A percentile compares a stretch with the other conserved stretches of the same genome.
These are phyloP conservation scores for Nymphalis io DNA, from an alignment of 1,140 invertebrate species.

Conservation along the genomic window DNA sequence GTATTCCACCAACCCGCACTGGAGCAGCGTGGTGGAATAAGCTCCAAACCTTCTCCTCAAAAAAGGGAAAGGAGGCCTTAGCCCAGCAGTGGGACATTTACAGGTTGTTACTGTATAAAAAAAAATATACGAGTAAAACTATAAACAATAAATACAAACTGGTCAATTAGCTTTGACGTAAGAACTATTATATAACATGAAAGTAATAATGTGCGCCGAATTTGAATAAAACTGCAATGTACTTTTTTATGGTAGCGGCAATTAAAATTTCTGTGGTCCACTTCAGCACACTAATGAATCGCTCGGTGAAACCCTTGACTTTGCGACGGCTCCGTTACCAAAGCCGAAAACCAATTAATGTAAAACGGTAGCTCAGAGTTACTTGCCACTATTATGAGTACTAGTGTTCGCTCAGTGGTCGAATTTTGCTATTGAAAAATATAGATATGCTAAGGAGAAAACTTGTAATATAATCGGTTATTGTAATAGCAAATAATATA, in stretches of 20 bases:
- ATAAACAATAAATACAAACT: conserved; percentile 6
- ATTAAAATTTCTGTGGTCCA: conserved; percentile 67
- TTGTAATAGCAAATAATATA: no score
- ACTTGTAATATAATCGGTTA: no score
- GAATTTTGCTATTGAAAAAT: no score
- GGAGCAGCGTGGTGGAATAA: no score
- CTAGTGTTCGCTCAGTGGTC: not conserved
- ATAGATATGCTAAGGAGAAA: no score
- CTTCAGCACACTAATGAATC: conserved; percentile 65
- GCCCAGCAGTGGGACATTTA: no score
- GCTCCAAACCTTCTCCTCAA: no score
- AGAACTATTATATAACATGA: conserved; percentile 5
- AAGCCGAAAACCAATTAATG: conserved; percentile 63
- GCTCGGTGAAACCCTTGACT: conserved; percentile 43
- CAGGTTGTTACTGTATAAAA: no score
- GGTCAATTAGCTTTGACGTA: conserved; percentile 10
- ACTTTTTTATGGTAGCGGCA: conserved; percentile 40
- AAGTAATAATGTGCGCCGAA: conserved; percentile 4
- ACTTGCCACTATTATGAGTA: conserved; percentile 48
- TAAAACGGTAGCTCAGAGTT: conserved; percentile 50
- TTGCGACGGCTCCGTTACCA: conserved; percentile 46
- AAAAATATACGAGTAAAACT: not conserved
- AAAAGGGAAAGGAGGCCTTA: no score
- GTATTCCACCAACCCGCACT: no score
- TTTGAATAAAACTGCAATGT: conserved; percentile 15